Percentiles rank a stretch among this genome's conserved stretches.
Conservation (phyloP, 2,113 vertebrate genomes). For the Motacilla alba region DNA sequence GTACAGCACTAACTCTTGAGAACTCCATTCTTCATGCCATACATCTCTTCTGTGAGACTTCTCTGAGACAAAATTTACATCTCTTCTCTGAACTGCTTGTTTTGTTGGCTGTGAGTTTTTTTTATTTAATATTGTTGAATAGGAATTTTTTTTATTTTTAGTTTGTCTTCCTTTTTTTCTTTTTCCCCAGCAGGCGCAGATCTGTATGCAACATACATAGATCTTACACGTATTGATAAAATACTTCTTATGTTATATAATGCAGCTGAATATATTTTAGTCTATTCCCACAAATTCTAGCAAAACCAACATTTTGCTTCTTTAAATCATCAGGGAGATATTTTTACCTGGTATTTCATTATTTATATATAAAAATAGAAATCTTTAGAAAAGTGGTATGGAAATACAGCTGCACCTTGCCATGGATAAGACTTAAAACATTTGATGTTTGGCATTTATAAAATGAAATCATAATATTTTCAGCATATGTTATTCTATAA, state of each 20-base stretch:
- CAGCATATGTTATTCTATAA: background rate
- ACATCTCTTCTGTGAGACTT: background rate
- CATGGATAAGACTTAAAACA: background rate
- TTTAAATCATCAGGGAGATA: background rate
- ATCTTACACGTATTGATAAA: background rate
- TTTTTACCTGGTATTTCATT: background rate
- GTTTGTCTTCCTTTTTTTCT: background rate
- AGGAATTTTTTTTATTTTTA: background rate
- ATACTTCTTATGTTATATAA: background rate
- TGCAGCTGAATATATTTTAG: background rate
- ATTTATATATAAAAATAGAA: background rate
- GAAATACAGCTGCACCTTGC: background rate
- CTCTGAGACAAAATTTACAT: background rate
- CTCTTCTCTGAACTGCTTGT: background rate
- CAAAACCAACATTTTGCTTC: background rate
- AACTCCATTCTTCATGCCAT: background rate
- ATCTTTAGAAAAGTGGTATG: background rate
- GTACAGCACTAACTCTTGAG: background rate
- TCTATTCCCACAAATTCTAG: background rate
- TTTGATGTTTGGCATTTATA: background rate
- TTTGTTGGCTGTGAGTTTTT: background rate
- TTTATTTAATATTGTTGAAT: fast-evolving
- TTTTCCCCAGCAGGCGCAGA: background rate
- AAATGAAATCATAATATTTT: background rate
- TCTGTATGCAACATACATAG: background rate